Conservation (phyloP, 2,113 vertebrate genomes). For the Melierax canorus region DNA sequence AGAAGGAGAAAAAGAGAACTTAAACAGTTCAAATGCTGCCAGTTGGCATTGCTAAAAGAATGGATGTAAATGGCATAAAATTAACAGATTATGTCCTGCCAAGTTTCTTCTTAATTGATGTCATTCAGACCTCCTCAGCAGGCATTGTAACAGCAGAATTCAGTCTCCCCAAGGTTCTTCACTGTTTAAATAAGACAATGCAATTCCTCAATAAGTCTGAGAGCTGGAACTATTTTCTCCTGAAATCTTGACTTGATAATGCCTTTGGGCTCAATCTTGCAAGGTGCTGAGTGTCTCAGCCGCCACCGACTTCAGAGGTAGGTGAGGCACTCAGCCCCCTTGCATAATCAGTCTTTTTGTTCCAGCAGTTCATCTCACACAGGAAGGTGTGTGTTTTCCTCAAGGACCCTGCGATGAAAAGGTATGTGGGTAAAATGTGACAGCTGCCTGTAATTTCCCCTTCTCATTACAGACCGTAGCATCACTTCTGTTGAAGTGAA, state of each 20-base stretch:
- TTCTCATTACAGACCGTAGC: neutral
- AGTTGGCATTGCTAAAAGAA: slow-evolving; percentile 41
- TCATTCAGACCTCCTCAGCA: slow-evolving; percentile 3
- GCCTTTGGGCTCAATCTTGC: neutral
- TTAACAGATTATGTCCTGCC: slow-evolving; percentile 40
- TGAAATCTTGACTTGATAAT: neutral
- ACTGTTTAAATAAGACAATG: neutral
- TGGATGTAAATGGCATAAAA: slow-evolving; percentile 49
- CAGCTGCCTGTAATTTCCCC: neutral
- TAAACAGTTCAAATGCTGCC: slow-evolving; percentile 26
- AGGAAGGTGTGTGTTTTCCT: neutral
- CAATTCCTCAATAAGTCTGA: neutral
- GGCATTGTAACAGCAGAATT: slow-evolving; percentile 3
- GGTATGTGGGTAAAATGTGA: neutral
- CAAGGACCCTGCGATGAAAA: neutral
- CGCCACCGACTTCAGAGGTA: neutral
- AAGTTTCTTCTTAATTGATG: slow-evolving; percentile 51
- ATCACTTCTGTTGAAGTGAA: neutral
- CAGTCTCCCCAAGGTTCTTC: neutral
- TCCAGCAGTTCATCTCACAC: neutral
- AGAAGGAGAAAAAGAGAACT: slow-evolving; percentile 32
- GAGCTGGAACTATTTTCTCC: neutral
- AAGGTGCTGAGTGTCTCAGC: neutral
- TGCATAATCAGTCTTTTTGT: neutral
- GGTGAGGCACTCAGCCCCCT: neutral